These are phyloP conservation scores for Turnix velox DNA, from an alignment of 2,113 vertebrate genomes.

Conservation along the genomic window DNA sequence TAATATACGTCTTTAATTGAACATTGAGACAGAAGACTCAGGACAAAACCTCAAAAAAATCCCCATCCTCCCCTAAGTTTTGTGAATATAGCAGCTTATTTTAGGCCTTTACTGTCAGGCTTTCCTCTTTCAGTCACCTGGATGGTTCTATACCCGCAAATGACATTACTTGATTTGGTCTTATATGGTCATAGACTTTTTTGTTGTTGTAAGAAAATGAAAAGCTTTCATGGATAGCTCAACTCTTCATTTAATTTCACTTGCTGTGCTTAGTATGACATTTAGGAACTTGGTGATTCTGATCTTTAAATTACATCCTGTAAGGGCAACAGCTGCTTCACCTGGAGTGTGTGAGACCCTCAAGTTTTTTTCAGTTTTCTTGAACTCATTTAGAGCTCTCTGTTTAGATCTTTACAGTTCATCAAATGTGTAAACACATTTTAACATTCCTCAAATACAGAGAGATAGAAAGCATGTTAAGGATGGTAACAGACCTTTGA, in stretches of 20 bases:
- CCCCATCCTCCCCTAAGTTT: neutral
- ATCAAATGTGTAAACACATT: neutral
- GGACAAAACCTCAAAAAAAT: neutral
- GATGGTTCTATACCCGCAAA: neutral
- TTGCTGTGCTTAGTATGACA: neutral
- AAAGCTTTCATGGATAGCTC: neutral
- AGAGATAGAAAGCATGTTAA: neutral
- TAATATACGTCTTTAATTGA: neutral
- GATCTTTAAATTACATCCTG: neutral
- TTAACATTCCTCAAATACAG: neutral
- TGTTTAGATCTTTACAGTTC: neutral
- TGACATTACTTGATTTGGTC: neutral
- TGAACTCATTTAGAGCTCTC: neutral
- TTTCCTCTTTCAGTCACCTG: neutral
- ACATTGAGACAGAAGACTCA: neutral
- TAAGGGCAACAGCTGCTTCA: neutral
- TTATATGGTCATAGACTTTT: neutral
- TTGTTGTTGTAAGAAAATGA: neutral
- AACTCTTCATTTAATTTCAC: neutral
- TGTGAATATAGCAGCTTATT: neutral
- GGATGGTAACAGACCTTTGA: neutral
- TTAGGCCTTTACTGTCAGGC: neutral
- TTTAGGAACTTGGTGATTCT: neutral
- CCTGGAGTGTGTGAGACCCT: neutral
- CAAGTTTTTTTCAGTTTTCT: neutral